Evolutionary conservation across 2,888 invertebrate species (phyloP), one percentile per base, ranked within the genome.

Genomic region (Scaptomyza cyrtandrae): DNA sequence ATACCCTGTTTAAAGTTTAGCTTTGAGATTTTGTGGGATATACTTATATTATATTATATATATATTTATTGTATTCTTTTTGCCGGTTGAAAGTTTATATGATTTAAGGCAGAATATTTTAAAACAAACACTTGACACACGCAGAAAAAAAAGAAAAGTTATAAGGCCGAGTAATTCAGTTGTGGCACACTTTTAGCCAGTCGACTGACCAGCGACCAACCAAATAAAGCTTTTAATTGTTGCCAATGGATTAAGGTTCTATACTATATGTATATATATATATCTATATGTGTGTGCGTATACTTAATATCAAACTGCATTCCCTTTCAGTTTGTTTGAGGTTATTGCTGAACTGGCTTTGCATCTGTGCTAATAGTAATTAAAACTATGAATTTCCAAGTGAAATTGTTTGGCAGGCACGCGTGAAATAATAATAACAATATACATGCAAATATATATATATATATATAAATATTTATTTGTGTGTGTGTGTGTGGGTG

Each of bases 221-320:
- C 70, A 69, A 75, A 75, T 75, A 78, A 85, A 87, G 86, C 88
- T 66, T 88, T 86, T 88, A 83, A 86, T 88, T 86, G 88, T 88
- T 76, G 77, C 84, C 72, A 86, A 74, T 66, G 84, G 84, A 83
- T 83, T 83, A 88, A 83, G 77, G 79, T 74, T 81, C 5, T 29
- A 29, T 29, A 29, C 29, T 29, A 29, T 74, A 63, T 67, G 54
- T 60, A 75, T 33, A 10, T 33, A 9, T 33, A 61, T 29, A 29
- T 74, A 63, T 67, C 54, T 60, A 75, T 33, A 10, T 33, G 10
- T 33, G 61, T 68, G 60, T 58, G 83, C 80, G 83, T 88, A 82
- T 88, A 79, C 88, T 82, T 83, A 88, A 88, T 86, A 76, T 82
- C 45, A 46, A 4, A 35, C 39, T 54, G 53, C 53, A 37, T 27